Base-by-base conservation (phyloP, 2,113 vertebrate species). In the Thalassoma bifasciatum region DNA sequence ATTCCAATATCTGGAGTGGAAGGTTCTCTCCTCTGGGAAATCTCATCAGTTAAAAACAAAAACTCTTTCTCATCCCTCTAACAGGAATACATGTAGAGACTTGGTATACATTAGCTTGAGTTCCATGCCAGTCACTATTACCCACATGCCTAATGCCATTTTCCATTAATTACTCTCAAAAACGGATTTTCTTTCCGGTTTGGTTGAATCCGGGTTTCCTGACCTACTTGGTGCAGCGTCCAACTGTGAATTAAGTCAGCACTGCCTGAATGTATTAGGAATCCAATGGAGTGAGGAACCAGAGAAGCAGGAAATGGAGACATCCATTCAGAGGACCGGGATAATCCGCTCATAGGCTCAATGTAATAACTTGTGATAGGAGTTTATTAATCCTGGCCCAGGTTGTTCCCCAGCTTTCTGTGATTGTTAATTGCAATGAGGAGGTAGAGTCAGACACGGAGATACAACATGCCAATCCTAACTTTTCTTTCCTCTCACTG, bases 1-100 rank as follows among this genome's bases (percentile, higher is more conserved):
- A 93, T 92, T 87, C 82, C 85, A 92, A 88, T 92, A 88, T 91
- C 58, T 82, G 52, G 64, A 89, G 84, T 81, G 83, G 69, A 86
- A 81, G 74, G 85, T 82, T 76, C 83, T 86, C 70, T 79, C 85
- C 86, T 71, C 42, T 0, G 86, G 83, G 86, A 87, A 89, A 89
- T 88, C 86, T 85, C 85, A 90, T 89, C 85, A 79, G 66, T 70
- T 82, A 61, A 77, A 91, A 88, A 85, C 51, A 63, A 80, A 83
- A 90, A 73, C 37, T 79, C 63, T 77, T 59, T 79, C 70, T 74
- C 62, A 65, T 86, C 70, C 66, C 17, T 59, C 58, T 44, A 49
- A 70, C 50, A 77, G 66, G 57, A 76, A 61, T 12, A 69, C 72
- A 63, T 53, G 30, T 50, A 64, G 56, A 52, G 40, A 67, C 38